A percentile compares a stretch with the other conserved stretches of the same genome.
These are phyloP conservation scores for Neomicropteryx cornuta DNA, from an alignment of 1,140 invertebrate species.

Conservation along the genomic window DNA sequence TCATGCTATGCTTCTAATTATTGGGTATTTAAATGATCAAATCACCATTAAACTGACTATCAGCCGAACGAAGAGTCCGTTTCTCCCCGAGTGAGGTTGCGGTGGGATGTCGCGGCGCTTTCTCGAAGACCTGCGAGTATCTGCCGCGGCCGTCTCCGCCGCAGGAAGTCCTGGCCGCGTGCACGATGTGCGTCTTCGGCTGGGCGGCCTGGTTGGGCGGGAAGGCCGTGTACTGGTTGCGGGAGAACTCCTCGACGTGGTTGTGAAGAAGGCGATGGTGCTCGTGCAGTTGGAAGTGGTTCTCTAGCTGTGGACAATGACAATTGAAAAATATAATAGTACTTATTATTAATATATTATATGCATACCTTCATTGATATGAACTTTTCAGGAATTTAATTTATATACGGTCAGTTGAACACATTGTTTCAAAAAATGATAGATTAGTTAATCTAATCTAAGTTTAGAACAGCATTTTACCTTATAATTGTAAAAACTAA, in stretches of 20 bases:
- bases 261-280: constrained; percentile 33
- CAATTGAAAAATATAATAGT: constrained; percentile 1
- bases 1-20: no score
- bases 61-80: constrained; percentile 25
- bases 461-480: no score
- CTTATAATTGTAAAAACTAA: no score
- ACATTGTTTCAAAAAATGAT: no score
- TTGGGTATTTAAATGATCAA: no score
- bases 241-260: constrained; percentile 19
- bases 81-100: constrained; percentile 30
- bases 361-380: no score
- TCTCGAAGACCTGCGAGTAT: constrained; percentile 36
- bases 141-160: constrained; percentile 22
- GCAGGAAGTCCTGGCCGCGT: constrained; percentile 19
- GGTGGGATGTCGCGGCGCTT: constrained; percentile 27
- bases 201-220: constrained; percentile 23
- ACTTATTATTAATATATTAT: no score
- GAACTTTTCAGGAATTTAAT: no score
- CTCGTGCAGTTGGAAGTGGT: constrained; percentile 37
- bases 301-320: constrained; percentile 24
- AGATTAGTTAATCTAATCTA: no score
- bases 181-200: constrained; percentile 25
- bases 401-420: no score
- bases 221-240: constrained; percentile 34
- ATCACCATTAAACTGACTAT: constrained; percentile 23